A percentile compares a stretch with the other conserved stretches of the same genome.
Evolutionary conservation across 2,797 vertebrate species (phyloP).

Genomic region (Apodemus agrarius): DNA sequence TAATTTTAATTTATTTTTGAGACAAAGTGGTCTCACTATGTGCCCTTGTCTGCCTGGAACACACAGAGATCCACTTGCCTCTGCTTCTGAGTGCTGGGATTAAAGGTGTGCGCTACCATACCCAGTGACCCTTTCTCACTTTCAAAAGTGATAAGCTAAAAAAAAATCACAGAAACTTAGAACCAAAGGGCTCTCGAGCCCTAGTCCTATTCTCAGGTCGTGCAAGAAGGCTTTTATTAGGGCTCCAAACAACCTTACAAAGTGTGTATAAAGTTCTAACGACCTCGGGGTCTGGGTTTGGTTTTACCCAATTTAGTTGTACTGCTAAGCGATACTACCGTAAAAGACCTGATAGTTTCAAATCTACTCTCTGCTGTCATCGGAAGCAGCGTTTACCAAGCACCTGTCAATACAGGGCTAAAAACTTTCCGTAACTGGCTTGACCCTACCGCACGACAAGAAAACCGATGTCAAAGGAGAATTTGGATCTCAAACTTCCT

Average conservation of each 20-base stretch:
- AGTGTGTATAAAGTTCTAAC: not conserved
- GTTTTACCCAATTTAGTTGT: not conserved
- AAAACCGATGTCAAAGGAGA: not conserved
- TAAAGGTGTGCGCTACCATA: not conserved
- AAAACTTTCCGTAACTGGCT: not conserved
- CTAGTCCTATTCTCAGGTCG: not conserved
- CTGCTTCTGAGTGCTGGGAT: not conserved
- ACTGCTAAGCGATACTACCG: not conserved
- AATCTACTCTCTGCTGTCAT: not conserved
- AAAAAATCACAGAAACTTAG: not conserved
- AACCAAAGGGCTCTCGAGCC: not conserved
- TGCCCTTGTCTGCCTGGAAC: not conserved
- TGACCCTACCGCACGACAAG: not conserved
- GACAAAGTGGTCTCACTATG: not conserved
- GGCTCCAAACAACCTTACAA: not conserved
- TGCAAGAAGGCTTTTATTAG: not conserved
- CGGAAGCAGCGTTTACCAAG: constrained; percentile 1
- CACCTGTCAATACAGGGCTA: not conserved
- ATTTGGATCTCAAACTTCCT: not conserved
- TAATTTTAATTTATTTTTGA: no score
- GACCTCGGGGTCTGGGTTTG: not conserved
- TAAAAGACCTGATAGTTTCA: not conserved
- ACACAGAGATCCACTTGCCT: not conserved
- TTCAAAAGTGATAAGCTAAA: not conserved
- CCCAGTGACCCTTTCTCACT: not conserved